phyloP scores from a whole-genome alignment of 2,888 invertebrate species.

The Dolomedes plantarius region DNA sequence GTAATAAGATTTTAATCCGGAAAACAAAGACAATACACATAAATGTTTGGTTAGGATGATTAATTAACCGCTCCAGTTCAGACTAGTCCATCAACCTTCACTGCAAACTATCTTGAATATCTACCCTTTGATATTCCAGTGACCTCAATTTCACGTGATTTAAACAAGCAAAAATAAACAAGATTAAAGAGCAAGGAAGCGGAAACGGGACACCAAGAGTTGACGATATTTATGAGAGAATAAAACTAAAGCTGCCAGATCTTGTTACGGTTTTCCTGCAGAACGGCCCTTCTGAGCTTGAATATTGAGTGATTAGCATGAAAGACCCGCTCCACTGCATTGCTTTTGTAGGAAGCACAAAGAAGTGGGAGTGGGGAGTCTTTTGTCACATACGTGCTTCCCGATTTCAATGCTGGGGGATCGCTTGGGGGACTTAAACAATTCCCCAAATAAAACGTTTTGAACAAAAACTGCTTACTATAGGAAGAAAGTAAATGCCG shows the following conservation, averaged over 20 bases:
- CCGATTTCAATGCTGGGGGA: not conserved
- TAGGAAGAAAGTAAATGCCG: too few species aligned
- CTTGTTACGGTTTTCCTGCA: conserved; percentile 29
- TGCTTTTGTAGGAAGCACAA: conserved; percentile 17
- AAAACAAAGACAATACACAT: too few species aligned
- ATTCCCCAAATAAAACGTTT: too few species aligned
- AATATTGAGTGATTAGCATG: conserved; percentile 46
- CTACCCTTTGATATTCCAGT: conserved; percentile 19
- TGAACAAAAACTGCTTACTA: too few species aligned
- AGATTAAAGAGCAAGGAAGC: conserved; percentile 20
- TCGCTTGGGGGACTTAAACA: too few species aligned
- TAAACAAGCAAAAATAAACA: conserved; percentile 45
- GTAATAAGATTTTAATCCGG: too few species aligned
- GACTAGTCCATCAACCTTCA: too few species aligned
- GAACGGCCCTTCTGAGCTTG: conserved; percentile 1
- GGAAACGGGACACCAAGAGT: conserved; percentile 34
- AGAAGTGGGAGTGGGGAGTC: not conserved
- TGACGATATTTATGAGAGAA: conserved; percentile 40
- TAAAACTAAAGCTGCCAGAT: conserved; percentile 31
- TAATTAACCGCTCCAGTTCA: too few species aligned
- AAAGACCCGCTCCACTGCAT: conserved; percentile 8
- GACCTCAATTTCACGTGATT: conserved; percentile 44
- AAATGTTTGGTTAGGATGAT: too few species aligned
- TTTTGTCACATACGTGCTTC: conserved; percentile 12
- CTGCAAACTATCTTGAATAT: conserved; percentile 6